Evolutionary conservation across 1,140 invertebrate genomes (phyloP).

Genomic region (Platyura marginata): DNA sequence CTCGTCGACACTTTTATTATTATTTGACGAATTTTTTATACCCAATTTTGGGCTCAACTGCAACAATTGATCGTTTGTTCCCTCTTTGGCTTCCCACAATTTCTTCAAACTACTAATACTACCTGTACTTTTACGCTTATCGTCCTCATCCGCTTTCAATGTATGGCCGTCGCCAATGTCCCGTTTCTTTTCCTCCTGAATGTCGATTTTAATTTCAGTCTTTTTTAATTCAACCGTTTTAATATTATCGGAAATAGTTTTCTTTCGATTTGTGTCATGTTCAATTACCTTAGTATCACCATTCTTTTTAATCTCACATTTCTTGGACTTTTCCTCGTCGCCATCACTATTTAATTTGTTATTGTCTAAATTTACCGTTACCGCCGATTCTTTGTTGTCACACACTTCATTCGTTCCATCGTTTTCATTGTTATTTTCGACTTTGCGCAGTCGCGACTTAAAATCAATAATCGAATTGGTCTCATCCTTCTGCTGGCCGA

Average conservation of each 20-base stretch:
- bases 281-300: neutral
- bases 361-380: neutral
- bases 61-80: constrained; percentile 20
- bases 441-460: constrained; percentile 67
- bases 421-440: constrained; percentile 30
- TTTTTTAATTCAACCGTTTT: constrained; percentile 14
- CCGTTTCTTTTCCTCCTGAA: constrained; percentile 9
- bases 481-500: constrained; percentile 28
- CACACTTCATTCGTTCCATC: neutral
- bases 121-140: constrained; percentile 78
- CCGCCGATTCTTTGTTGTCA: constrained; percentile 1
- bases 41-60: constrained; percentile 44
- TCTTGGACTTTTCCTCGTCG: constrained; percentile 9
- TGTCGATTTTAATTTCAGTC: constrained; percentile 26
- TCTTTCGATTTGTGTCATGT: constrained; percentile 7
- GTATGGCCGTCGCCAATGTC: constrained; percentile 22
- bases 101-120: constrained; percentile 86
- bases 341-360: neutral
- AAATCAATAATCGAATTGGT: constrained; percentile 58
- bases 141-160: constrained; percentile 42
- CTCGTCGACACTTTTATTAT: constrained; percentile 6
- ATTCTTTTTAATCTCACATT: constrained; percentile 17
- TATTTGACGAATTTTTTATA: constrained; percentile 24
- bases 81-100: constrained; percentile 67
- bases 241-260: neutral